Evolutionary conservation across 2,797 vertebrate genomes (phyloP).

Genomic region (Ibycter americanus): DNA sequence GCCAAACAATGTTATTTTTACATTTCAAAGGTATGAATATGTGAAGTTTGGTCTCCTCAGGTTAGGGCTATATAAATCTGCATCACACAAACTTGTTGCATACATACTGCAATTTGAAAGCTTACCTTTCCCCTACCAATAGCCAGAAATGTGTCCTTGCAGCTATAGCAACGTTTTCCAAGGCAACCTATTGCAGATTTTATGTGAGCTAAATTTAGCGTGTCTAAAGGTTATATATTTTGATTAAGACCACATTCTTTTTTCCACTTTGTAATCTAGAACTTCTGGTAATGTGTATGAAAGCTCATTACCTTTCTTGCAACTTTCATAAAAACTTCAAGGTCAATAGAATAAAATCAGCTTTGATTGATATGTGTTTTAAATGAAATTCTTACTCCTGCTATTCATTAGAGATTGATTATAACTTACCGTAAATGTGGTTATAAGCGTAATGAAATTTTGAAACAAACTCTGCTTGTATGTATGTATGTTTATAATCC

Average conservation of each 20-base stretch:
- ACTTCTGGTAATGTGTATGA: not conserved
- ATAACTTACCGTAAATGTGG: not conserved
- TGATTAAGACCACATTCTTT: constrained; percentile 66
- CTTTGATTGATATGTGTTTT: not conserved
- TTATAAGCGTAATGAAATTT: not conserved
- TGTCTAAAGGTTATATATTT: constrained; percentile 68
- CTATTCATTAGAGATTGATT: not conserved
- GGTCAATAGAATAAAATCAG: not conserved
- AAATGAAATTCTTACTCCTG: not conserved
- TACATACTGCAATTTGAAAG: constrained; percentile 36
- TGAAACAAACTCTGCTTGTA: not conserved
- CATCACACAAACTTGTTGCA: constrained; percentile 34
- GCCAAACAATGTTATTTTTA: not conserved
- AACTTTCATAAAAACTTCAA: constrained; percentile 34
- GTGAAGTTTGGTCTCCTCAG: not conserved
- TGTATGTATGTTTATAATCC: not conserved
- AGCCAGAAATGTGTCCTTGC: constrained; percentile 74
- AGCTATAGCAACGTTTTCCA: constrained; percentile 83
- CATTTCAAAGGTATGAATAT: not conserved
- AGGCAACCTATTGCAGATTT: constrained; percentile 75
- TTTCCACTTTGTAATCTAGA: constrained; percentile 25
- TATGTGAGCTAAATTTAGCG: constrained; percentile 76
- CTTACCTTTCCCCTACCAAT: constrained; percentile 66
- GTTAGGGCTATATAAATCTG: not conserved
- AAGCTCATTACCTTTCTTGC: constrained; percentile 7